Evolutionary conservation across 2,797 vertebrate species (phyloP).

Genomic region (Melanogrammus aeglefinus): DNA sequence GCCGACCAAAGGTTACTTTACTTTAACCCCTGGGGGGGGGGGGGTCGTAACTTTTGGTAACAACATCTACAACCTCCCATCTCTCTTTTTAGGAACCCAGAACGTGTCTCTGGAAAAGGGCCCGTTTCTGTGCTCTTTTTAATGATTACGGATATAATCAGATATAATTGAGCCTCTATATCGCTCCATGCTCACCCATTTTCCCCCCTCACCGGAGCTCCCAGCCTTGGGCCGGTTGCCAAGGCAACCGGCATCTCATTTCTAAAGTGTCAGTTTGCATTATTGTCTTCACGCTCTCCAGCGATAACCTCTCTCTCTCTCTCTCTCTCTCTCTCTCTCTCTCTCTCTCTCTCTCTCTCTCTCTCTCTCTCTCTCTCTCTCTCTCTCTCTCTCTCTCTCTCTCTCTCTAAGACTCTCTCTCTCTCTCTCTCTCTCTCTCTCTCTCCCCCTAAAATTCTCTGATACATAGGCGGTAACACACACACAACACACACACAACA

Average conservation of each 20-base stretch:
- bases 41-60: too few species aligned
- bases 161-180: slow-evolving; percentile 97
- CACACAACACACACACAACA: too few species aligned
- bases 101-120: slow-evolving; percentile 72
- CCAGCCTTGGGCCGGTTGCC: slow-evolving; percentile 92
- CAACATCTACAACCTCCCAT: not conserved
- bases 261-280: slow-evolving; percentile 99
- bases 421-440: slow-evolving; percentile 9
- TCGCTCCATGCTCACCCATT: slow-evolving; percentile 79
- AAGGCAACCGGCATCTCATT: slow-evolving; percentile 98
- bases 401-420: slow-evolving; percentile 42
- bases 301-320: slow-evolving; percentile 78
- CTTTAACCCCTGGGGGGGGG: too few species aligned
- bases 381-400: not conserved
- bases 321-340: slow-evolving; percentile 33
- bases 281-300: slow-evolving; percentile 99
- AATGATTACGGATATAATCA: slow-evolving; percentile 98
- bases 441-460: not conserved
- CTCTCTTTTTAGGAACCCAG: slow-evolving; percentile 45
- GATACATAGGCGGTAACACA: not conserved
- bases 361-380: not conserved
- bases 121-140: slow-evolving; percentile 84
- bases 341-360: not conserved
- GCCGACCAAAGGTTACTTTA: too few species aligned
- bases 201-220: slow-evolving; percentile 83